These are phyloP conservation scores for Blastobasis lacticolella DNA, from an alignment of 2,888 invertebrate genomes.

Conservation along the genomic window DNA sequence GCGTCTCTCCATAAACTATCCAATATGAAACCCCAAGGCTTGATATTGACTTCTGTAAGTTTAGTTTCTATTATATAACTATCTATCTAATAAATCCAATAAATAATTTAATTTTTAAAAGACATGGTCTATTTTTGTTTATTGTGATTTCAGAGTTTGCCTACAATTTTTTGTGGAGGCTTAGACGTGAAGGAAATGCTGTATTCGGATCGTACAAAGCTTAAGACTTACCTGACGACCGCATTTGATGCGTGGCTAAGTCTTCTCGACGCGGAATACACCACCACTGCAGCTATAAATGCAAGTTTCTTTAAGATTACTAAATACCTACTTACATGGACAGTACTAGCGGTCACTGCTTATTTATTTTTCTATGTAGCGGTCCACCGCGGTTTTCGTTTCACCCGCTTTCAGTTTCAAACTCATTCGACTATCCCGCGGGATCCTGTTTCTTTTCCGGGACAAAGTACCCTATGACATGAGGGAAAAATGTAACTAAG, in stretches of 20 bases:
- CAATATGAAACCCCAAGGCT: conserved; percentile 76
- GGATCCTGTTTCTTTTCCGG: no score
- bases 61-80: neutral
- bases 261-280: conserved; percentile 80
- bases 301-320: conserved; percentile 58
- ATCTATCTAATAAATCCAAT: no score
- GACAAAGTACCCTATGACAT: no score
- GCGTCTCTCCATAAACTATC: conserved; percentile 75
- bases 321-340: no score
- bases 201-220: conserved; percentile 73
- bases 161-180: conserved; percentile 86
- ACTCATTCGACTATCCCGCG: no score
- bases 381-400: no score
- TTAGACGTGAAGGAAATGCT: conserved; percentile 92
- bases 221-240: conserved; percentile 55
- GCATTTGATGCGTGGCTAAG: conserved; percentile 87
- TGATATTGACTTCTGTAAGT: conserved; percentile 79
- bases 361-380: no score
- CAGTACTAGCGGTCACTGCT: no score
- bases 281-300: conserved; percentile 89
- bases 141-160: conserved; percentile 64
- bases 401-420: no score
- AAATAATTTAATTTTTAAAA: no score
- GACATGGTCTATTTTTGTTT: no score
- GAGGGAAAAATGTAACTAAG: no score